Conservation (phyloP, 2,113 vertebrate species). For the Crypturellus undulatus region DNA sequence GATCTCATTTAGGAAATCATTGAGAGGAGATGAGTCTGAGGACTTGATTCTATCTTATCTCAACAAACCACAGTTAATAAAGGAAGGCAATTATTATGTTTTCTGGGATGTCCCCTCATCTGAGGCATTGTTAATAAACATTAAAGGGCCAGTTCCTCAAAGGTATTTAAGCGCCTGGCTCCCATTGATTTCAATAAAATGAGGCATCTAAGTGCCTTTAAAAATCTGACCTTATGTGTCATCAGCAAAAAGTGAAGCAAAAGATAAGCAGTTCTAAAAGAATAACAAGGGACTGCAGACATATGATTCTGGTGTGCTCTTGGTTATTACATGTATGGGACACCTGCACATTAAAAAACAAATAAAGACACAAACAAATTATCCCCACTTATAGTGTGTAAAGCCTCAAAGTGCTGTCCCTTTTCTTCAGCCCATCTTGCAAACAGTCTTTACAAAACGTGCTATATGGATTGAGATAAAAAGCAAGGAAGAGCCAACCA, state of each 20-base stretch:
- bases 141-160: conserved; percentile 55
- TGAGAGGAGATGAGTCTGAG: conserved; percentile 66
- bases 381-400: neutral
- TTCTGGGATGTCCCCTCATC: conserved; percentile 63
- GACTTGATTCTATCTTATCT: conserved; percentile 72
- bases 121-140: conserved; percentile 57
- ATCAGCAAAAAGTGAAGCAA: conserved; percentile 13
- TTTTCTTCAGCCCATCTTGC: neutral
- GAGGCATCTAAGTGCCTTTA: conserved; percentile 48
- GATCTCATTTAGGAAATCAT: conserved; percentile 71
- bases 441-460: neutral
- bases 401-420: neutral
- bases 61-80: conserved; percentile 61
- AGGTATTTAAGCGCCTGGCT: conserved; percentile 51
- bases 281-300: neutral
- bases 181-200: conserved; percentile 59
- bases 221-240: conserved; percentile 60
- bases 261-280: conserved; percentile 52
- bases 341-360: neutral
- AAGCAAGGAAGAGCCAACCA: neutral
- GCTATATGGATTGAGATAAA: neutral
- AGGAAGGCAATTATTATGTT: conserved; percentile 64
- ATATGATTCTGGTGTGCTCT: neutral
- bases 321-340: neutral
- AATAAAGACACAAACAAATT: neutral